Evolutionary conservation across 2,797 vertebrate genomes (phyloP).

Genomic region (Malurus leucopterus): DNA sequence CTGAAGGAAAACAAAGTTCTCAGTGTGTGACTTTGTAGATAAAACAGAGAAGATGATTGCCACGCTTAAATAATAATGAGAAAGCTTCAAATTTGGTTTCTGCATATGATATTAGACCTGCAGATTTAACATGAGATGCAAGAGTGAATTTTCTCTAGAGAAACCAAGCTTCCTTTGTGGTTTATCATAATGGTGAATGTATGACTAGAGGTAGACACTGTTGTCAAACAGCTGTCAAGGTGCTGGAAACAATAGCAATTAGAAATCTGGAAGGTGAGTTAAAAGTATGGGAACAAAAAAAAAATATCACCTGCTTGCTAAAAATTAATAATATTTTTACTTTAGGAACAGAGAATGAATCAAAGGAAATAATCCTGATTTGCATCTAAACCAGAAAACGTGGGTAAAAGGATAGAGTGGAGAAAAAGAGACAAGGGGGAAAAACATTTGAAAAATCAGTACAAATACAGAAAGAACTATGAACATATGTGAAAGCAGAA

Average conservation of each 20-base stretch:
- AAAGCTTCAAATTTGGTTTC: neutral
- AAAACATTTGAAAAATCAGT: neutral
- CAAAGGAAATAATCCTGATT: neutral
- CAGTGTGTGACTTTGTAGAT: neutral
- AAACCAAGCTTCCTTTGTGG: neutral
- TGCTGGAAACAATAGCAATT: neutral
- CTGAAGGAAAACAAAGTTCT: neutral
- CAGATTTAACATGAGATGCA: neutral
- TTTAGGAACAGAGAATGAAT: neutral
- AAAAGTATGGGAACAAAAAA: neutral
- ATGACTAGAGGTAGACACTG: neutral
- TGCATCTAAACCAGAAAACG: neutral
- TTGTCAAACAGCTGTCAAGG: slow-evolving; percentile 4
- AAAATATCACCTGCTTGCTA: neutral
- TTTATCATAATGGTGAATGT: neutral
- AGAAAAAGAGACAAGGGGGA: neutral
- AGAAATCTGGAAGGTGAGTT: neutral
- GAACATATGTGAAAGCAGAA: neutral
- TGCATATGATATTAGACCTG: neutral
- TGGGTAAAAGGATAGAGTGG: rapidly evolving
- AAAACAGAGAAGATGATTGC: neutral
- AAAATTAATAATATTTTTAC: neutral
- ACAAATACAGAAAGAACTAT: neutral
- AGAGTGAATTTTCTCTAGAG: neutral
- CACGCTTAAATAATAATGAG: neutral